A percentile compares a stretch with the other conserved stretches of the same genome.
These are phyloP conservation scores for Glomeris marginata DNA, from an alignment of 2,888 invertebrate genomes.

Conservation along the genomic window DNA sequence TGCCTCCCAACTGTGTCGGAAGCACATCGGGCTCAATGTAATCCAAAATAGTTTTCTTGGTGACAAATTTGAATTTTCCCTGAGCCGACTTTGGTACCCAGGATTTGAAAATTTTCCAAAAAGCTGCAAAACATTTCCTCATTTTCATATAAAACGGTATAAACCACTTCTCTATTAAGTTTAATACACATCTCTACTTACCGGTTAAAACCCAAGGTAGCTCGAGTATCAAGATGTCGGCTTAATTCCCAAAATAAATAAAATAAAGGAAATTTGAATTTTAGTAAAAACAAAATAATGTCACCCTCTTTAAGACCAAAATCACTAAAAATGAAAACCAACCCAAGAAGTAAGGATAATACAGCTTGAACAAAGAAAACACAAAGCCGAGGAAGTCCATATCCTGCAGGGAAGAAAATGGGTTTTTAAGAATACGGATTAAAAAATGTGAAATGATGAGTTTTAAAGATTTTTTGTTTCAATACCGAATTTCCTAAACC, in stretches of 20 bases:
- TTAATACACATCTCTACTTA: no score
- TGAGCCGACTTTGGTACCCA: constrained; percentile 77
- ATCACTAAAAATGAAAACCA: constrained; percentile 18
- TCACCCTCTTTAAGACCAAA: constrained; percentile 11
- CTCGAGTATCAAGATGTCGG: constrained; percentile 78
- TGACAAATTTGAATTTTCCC: constrained; percentile 70
- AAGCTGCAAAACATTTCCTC: constrained; percentile 41
- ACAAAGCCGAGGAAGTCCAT: constrained; percentile 80
- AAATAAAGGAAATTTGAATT: constrained; percentile 1
- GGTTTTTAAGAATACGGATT: not conserved
- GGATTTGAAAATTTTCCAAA: constrained; percentile 76
- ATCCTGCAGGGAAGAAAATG: constrained; percentile 37
- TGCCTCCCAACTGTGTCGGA: constrained; percentile 30
- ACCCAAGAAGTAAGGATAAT: constrained; percentile 55
- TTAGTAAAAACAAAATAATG: constrained; percentile 7
- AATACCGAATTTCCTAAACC: constrained; percentile 59
- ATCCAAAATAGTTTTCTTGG: constrained; percentile 54
- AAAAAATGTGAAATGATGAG: not conserved
- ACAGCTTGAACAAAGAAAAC: constrained; percentile 68
- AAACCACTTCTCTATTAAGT: no score
- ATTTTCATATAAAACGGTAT: no score
- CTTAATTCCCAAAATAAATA: constrained; percentile 34
- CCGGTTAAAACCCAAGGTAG: constrained; percentile 88
- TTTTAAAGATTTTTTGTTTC: not conserved
- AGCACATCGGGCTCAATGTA: constrained; percentile 56